These are phyloP conservation scores for Antheraea assamensis DNA, from an alignment of 2,888 invertebrate species.

Conservation along the genomic window DNA sequence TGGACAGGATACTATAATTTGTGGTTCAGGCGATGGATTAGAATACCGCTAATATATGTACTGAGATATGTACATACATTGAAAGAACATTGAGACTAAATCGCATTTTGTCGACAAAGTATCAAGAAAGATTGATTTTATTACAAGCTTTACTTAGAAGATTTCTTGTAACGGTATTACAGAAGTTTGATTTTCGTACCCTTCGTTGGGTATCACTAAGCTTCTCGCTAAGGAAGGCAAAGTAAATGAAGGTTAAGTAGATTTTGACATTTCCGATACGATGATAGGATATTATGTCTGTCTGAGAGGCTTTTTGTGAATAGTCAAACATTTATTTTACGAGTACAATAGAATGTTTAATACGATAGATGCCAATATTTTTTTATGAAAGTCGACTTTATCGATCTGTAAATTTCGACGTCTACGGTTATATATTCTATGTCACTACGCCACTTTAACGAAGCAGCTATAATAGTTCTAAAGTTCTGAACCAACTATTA, in stretches of 20 bases:
- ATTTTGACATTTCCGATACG: slow-evolving; percentile 14
- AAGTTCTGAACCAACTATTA: too few species aligned
- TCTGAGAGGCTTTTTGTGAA: not conserved
- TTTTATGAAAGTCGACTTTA: too few species aligned
- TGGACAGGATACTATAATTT: not conserved
- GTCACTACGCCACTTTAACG: too few species aligned
- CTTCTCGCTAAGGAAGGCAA: slow-evolving; percentile 29
- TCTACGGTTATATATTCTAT: too few species aligned
- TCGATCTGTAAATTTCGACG: too few species aligned
- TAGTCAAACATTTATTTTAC: not conserved
- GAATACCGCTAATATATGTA: not conserved
- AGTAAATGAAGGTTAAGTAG: slow-evolving; percentile 21
- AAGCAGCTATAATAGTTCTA: too few species aligned
- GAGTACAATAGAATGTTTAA: not conserved
- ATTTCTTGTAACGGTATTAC: slow-evolving; percentile 57
- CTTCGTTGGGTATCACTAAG: slow-evolving; percentile 35
- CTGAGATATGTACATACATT: not conserved
- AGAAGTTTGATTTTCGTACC: slow-evolving; percentile 43
- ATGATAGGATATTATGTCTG: not conserved
- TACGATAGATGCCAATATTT: not conserved
- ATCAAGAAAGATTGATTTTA: slow-evolving; percentile 53
- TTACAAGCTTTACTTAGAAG: slow-evolving; percentile 59
- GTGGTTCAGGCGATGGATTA: not conserved
- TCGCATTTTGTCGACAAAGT: slow-evolving; percentile 55
- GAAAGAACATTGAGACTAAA: slow-evolving; percentile 28